Conservation (phyloP, 2,888 invertebrate genomes). For the Tenthredo distinguenda region DNA sequence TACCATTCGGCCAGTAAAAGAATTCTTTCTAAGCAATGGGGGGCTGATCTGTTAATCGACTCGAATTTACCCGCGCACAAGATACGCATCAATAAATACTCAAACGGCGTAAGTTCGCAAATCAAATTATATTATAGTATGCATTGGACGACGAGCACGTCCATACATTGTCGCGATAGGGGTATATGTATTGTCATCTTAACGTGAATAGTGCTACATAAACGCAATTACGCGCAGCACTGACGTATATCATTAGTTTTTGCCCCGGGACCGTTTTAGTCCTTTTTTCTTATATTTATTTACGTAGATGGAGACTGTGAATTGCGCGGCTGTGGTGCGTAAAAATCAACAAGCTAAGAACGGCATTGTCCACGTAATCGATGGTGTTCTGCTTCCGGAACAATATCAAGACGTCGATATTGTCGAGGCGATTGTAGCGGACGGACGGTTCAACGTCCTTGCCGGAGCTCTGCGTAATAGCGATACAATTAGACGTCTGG, state of each 20-base stretch:
- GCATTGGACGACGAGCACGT: background rate
- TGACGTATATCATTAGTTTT: background rate
- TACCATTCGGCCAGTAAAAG: slow-evolving; percentile 78
- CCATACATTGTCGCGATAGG: no score
- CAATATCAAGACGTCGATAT: slow-evolving; percentile 77
- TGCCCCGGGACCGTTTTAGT: background rate
- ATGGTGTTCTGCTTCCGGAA: slow-evolving; percentile 79
- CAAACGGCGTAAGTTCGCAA: slow-evolving; percentile 77
- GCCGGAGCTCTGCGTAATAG: slow-evolving; percentile 81
- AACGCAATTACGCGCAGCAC: no score
- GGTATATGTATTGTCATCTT: background rate
- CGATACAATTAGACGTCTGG: slow-evolving; percentile 78
- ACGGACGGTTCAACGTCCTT: slow-evolving; percentile 82
- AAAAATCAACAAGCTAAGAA: slow-evolving; percentile 83
- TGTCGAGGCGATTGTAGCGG: slow-evolving; percentile 81
- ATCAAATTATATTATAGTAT: background rate
- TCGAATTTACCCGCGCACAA: slow-evolving; percentile 74
- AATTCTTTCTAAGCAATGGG: slow-evolving; percentile 75
- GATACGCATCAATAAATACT: slow-evolving; percentile 78
- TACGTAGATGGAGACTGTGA: slow-evolving; percentile 80
- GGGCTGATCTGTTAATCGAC: slow-evolving; percentile 74
- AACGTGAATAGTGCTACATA: background rate
- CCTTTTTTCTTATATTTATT: background rate
- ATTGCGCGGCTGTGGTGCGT: slow-evolving; percentile 83
- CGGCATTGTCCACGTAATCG: slow-evolving; percentile 84